Base-by-base conservation (phyloP, 2,888 invertebrate species). In the Lochmaea crataegi region DNA sequence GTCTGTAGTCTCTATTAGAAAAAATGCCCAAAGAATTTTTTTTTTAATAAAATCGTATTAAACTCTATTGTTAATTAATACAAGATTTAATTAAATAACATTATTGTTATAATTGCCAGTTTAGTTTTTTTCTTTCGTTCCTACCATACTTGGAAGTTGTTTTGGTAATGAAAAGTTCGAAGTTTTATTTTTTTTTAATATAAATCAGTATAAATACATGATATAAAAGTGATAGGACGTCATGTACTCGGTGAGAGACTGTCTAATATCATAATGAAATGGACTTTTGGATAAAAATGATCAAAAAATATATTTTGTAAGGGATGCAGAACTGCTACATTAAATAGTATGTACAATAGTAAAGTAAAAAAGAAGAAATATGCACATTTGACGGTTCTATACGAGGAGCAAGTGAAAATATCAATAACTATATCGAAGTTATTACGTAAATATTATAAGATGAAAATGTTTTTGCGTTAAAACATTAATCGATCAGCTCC, bases 141-240 rank as follows among this genome's bases (percentile, higher is more conserved):
- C 71, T 73, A 70, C 74, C 76, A 76, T 77, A 77, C 72, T 78
- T 74, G 76, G 73, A 74, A 76, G 74, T 85, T 84, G 82, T 83
- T 73, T 81, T 84, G 83, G 82, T 84, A 84, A 84, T 85, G 84
- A 84, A 86, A 85, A 85, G 84, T 85, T 85, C 85, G 84, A 85
- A 86, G 85, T 86, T 84, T 83, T 84, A 84, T 64, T 64, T 63
- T 58, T 53, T 58, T 69, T 69, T 69, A 85, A 86, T 84, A 85
- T 84, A 85, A 86, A 80, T 79, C 84, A 86, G 85, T 86, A 86
- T 85, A 86, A 86, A 86, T 86, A 86, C 83, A 85, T 86, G 86
- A 86, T 86, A 86, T 86, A 86, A 86, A 86, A 86, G 83, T 83
- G 82, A 80, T 82, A 81, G 80, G 83, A 81, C 83, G 83, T 75